Base-by-base conservation (phyloP, 2,113 vertebrate species). In the Ctenomys sociabilis region DNA sequence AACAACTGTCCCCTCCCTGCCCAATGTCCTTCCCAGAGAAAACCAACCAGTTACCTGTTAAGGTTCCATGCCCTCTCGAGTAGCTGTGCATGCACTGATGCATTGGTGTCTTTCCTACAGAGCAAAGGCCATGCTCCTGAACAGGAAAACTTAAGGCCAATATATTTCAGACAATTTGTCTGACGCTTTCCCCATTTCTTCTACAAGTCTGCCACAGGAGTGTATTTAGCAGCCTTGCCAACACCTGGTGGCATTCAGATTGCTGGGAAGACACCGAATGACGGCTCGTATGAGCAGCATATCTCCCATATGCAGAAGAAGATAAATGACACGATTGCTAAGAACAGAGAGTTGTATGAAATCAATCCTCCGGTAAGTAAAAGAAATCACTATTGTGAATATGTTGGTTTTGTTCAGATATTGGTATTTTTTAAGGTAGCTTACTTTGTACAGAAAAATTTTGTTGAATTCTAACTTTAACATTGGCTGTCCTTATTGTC, bases 171-270 rank as follows among this genome's bases (percentile, higher is more conserved):
- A 73, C 11, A 0, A 66, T 95, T 96, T 96, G 88, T 30, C 57
- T 96, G 32, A 96, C 86, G 40, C 37, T 87, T 40, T 77, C 17
- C 32, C 45, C 72, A 49, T 91, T 73, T 16, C 96, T 95, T 73
- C 96, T 0, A 2, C 80, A 98, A 99, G 99, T 99, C 99, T 93
- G 99, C 99, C 78, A 99, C 99, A 97, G 99, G 99, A 81, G 99
- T 99, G 7, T 99, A 99, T 96, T 98, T 99, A 97, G 99, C 99
- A 37, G 99, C 99, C 32, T 97, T 99, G 57, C 99, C 99, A 2
- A 97, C 98, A 10, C 99, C 99, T 66, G 99, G 99, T n/a, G 99
- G 99, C 5, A 99, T 99, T 97, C 99, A 99, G 98, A 99, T 99
- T 30, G 99, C 99, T 19, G 99, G 99, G 82, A 99, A 99, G 98